phyloP scores from a whole-genome alignment of 2,113 vertebrate species.

The Circaetus cinerascens region DNA sequence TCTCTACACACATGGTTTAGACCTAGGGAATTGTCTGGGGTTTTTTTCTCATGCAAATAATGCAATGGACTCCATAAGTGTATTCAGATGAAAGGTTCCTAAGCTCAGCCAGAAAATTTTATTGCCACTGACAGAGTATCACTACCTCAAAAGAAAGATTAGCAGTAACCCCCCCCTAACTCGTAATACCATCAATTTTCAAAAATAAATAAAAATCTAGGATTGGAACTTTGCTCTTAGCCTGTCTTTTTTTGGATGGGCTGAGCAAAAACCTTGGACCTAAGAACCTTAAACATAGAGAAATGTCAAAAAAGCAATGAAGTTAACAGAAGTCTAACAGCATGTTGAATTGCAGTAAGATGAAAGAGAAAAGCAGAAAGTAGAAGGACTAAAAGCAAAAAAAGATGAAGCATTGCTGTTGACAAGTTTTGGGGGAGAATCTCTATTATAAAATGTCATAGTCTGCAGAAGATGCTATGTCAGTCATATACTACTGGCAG shows the following conservation, averaged over 20 bases:
- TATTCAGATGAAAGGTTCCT: not conserved
- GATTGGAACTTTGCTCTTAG: not conserved
- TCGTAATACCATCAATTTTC: not conserved
- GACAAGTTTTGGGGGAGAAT: not conserved
- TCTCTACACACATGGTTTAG: not conserved
- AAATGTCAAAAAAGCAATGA: not conserved
- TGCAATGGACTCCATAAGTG: not conserved
- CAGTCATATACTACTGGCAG: not conserved
- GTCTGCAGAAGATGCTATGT: not conserved
- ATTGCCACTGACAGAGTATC: not conserved
- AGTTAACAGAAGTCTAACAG: not conserved
- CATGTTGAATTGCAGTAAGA: not conserved
- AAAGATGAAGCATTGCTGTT: not conserved
- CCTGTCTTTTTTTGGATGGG: not conserved
- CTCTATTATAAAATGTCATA: not conserved
- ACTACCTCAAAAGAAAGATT: not conserved
- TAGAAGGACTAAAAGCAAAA: not conserved
- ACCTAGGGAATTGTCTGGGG: not conserved
- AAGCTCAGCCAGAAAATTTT: not conserved
- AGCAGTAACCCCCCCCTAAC: not conserved
- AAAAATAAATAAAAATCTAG: not conserved
- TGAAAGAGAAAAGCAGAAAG: not conserved
- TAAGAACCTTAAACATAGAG: not conserved
- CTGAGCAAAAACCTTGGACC: not conserved
- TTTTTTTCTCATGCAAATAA: rapidly evolving